Percentiles rank a stretch among this genome's conserved stretches.
phyloP scores from a whole-genome alignment of 30 jellyfish, hydroid and myxozoan species.

The Chironex yamaguchii region DNA sequence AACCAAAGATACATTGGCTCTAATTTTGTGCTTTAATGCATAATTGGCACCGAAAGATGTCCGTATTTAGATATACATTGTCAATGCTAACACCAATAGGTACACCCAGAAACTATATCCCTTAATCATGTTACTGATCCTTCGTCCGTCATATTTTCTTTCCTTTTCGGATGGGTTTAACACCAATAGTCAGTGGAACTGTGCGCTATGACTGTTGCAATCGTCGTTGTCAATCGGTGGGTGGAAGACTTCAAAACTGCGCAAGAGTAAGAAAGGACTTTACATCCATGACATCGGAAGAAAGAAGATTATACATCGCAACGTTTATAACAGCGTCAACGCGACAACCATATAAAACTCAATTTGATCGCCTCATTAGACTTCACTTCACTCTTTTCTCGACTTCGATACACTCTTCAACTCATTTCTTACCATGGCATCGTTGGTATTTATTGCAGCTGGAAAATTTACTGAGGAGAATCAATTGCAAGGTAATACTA shows the following conservation, averaged over 20 bases:
- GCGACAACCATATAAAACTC: conserved; percentile 41
- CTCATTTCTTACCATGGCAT: conserved; percentile 81
- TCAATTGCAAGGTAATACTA: conserved; percentile 71
- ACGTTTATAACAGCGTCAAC: conserved; percentile 38
- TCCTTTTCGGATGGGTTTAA: too few relatives aligned
- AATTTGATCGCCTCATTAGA: conserved; percentile 32
- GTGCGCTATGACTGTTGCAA: background rate
- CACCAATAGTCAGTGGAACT: too few relatives aligned
- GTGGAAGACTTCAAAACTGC: conserved; percentile 57
- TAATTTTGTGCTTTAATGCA: too few relatives aligned
- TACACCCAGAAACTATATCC: too few relatives aligned
- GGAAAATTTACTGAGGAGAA: conserved; percentile 59
- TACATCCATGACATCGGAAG: conserved; percentile 36
- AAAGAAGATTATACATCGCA: conserved; percentile 9
- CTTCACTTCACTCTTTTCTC: conserved; percentile 23
- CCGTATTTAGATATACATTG: too few relatives aligned
- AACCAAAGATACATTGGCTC: too few relatives aligned
- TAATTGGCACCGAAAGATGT: too few relatives aligned
- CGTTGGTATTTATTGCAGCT: conserved; percentile 48
- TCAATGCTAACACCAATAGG: too few relatives aligned
- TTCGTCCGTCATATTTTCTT: too few relatives aligned
- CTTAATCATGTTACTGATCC: too few relatives aligned
- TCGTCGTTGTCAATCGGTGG: conserved; percentile 19
- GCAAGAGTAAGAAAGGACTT: conserved; percentile 59
- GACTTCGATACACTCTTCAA: conserved; percentile 37